Conservation (phyloP, 2,113 vertebrate species). For the Gracilinanus agilis region DNA sequence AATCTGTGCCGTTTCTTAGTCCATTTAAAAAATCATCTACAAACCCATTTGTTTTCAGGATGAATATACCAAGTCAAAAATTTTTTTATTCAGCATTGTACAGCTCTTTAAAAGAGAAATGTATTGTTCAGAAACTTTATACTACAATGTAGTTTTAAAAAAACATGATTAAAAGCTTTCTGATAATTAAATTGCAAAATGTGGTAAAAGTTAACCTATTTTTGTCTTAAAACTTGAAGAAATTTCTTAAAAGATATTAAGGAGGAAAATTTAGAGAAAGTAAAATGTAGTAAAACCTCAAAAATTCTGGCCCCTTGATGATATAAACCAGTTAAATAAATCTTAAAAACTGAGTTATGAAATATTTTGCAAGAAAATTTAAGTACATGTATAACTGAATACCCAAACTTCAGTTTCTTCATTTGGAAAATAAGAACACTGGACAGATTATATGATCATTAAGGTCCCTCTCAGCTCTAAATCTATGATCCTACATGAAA, state of each 20-base stretch:
- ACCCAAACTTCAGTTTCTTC: neutral
- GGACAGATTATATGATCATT: neutral
- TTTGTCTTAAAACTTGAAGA: neutral
- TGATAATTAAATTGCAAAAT: slow-evolving; percentile 35
- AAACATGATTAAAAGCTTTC: slow-evolving; percentile 33
- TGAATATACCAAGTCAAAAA: slow-evolving; percentile 36
- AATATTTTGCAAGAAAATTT: slow-evolving; percentile 39
- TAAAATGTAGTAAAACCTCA: slow-evolving; percentile 18
- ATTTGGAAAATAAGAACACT: neutral
- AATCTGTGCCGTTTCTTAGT: slow-evolving; percentile 15
- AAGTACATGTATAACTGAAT: slow-evolving; percentile 43
- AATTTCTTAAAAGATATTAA: neutral
- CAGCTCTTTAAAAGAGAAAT: slow-evolving; percentile 30
- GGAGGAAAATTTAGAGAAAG: slow-evolving; percentile 46
- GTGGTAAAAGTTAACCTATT: slow-evolving; percentile 41
- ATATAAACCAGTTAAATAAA: slow-evolving; percentile 35
- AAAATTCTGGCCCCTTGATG: neutral
- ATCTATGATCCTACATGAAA: neutral
- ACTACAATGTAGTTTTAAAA: neutral
- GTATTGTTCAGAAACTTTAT: slow-evolving; percentile 16
- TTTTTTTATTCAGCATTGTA: neutral
- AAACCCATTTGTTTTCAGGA: slow-evolving; percentile 25
- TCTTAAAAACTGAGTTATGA: slow-evolving; percentile 32
- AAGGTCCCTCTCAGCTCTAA: neutral
- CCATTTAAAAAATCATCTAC: slow-evolving; percentile 20